Evolutionary conservation across 1,140 invertebrate genomes (phyloP), one percentile per base, ranked within the genome.

Genomic region (Anthonomus grandis): DNA sequence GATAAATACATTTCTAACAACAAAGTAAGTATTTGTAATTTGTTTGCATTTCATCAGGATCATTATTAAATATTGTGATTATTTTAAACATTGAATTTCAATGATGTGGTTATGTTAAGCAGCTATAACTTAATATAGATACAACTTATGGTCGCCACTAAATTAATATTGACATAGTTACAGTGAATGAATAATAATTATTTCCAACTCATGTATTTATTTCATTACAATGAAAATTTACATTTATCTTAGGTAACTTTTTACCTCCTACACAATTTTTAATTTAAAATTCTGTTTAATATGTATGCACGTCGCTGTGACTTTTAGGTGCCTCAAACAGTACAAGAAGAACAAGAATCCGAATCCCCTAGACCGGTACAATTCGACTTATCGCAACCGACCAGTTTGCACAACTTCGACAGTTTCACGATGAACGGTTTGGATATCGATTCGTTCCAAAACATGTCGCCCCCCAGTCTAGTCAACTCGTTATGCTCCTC

Each of bases 401-500:
- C 61, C 5, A 62, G 46, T 42, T 62, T 57, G 41, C 57, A 60
- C 55, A 65, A 70, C 57, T 74, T 74, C 62, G 70, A 72, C 37
- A 70, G 65, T 24, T 66, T 71, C 18, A 27, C 64, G 9, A 41
- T 57, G 6, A 63, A 57, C 17, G 44, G 58, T 37, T 27, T 31
- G 6, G 62, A 68, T 49, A 13, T 64, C 8, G 70, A 72, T 50
- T 64, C 62, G 15, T 74, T 74, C 45, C 68, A 71, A 56, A 72
- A 72, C 52, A 71, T 71, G 69, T 72, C 70, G 10, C 72, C 70
- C 0, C 72, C 72, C 13, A 72, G 70, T 64, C 51, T 74, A 15
- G 64, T 72, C 0, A 72, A 72, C 56, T 74, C 72, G 0, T 59
- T 74, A 63, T 73, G 71, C 62, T 72, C 70, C 6, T 73, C 71